Percentiles rank a stretch among this genome's conserved stretches.
Evolutionary conservation across 2,113 vertebrate genomes (phyloP).

Genomic region (Heterochromis multidens): DNA sequence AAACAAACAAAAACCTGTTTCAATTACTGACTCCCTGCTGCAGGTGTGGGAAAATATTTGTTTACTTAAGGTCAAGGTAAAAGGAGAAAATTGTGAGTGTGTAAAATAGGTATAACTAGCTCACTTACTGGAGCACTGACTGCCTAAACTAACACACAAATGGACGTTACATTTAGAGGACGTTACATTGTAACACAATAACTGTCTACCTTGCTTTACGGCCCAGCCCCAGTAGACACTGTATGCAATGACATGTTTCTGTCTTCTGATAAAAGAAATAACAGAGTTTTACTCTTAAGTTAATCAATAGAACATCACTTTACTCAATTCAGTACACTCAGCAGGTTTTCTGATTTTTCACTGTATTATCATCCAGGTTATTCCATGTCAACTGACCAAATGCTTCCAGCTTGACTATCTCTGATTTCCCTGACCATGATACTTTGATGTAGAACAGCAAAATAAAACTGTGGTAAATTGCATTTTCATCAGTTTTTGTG

Average conservation of each 20-base stretch:
- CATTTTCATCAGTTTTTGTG: not conserved
- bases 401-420: not conserved
- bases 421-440: not conserved
- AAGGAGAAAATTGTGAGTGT: not conserved
- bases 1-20: not conserved
- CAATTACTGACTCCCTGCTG: constrained; percentile 29
- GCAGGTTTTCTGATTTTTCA: not conserved
- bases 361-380: not conserved
- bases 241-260: not conserved
- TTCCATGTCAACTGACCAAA: not conserved
- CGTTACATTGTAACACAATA: not conserved
- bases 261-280: not conserved
- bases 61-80: constrained; percentile 9
- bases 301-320: not conserved
- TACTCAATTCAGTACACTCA: not conserved
- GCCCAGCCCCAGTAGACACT: not conserved
- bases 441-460: not conserved
- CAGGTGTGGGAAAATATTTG: constrained; percentile 12
- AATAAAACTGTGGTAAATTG: not conserved
- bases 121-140: not conserved
- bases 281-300: not conserved
- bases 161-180: not conserved
- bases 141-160: not conserved
- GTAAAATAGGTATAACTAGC: not conserved
- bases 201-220: not conserved